Base-by-base conservation (phyloP, 2,888 invertebrate species). In the Drepana falcataria region DNA sequence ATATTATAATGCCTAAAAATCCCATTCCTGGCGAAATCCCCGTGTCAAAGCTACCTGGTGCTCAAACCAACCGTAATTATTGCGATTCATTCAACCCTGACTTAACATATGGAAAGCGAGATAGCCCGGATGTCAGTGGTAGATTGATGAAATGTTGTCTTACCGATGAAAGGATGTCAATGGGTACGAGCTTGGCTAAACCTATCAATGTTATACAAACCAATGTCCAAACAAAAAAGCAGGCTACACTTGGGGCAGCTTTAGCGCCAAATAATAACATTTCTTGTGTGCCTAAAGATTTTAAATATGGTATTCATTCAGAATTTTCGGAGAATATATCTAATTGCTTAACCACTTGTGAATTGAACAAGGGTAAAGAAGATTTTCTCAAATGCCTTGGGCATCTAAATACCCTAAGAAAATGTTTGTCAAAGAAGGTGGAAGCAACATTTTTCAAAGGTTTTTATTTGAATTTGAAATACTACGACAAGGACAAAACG, bases 211-310 rank as follows among this genome's bases (percentile, higher is more conserved):
- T 68, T 55, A 70, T 71, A 35, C 79, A 85, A 69, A 77, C 80
- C 0, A 78, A 87, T 59, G 77, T 72, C 54, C 55, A 64, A 55
- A 66, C 75, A 9, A 62, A 59, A 52, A 69, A 54, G 2, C 64
- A 64, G 51, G 60, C 73, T 0, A 63, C 61, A 48, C 48, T 88
- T 7, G 90, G 86, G 47, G 67, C 71, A 60, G 51, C 68, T 48
- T 55, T 76, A 48, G 65, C 79, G 47, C 90, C 91, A 61, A 82
- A 85, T 63, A 61, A 86, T n/a, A 91, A 87, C 60, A 81, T 84
- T 9, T 65, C 71, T 3, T 64, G 66, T 49, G 83, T 91, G 0
- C 86, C 89, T 2, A 59, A 77, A 59, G 86, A 81, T 0, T 78
- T 75, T 59, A 60, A 78, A 6, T 92, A 89, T 71, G 92, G 92